Base-by-base conservation (phyloP, 2,797 vertebrate genomes). In the Epinephelus awoara region DNA sequence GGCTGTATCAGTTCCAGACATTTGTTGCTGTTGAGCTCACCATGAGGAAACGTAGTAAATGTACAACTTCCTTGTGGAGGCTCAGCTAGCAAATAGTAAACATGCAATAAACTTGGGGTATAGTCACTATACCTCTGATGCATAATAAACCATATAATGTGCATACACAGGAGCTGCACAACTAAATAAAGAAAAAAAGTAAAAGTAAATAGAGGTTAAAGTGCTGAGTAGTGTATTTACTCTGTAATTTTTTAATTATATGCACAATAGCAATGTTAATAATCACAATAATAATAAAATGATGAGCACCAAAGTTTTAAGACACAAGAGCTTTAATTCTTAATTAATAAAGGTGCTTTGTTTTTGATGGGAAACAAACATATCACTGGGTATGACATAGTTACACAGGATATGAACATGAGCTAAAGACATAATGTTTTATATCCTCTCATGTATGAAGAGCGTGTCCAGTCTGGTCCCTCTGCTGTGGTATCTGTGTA, bases 401-500 rank as follows among this genome's bases (percentile, higher is more conserved):
- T 71, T 63, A 65, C 69, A 76, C 14, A 27, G 12, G 14, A 67
- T 34, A 47, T 42, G 55, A 67, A 69, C 27, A 25, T 44, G 49
- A 63, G 51, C 38, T 27, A 14, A 34, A 71, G 51, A 29, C 8
- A 6, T 1, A 1, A 19, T 38, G 5, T 46, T 61, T 69, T 56
- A 67, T 52, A 67, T n/a, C 65, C 58, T 63, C 55, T 82, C 4
- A 62, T 75, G 79, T 76, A 68, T 77, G 66, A 51, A 23, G 71
- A 83, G 67, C 47, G 1, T 81, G 85, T 84, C 80, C 80, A 74
- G 73, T 76, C 88, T 75, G 74, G 75, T 68, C 75, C 62, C 75
- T 54, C 65, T 19, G 51, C 64, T 69, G 51, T 64, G 61, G 77
- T 74, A 69, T 83, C 54, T 82, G 27, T 49, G 27, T 19, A 72